Percentiles rank a stretch among this genome's conserved stretches.
Evolutionary conservation across 2,113 vertebrate genomes (phyloP).

Genomic region (Myrmecobius fasciatus): DNA sequence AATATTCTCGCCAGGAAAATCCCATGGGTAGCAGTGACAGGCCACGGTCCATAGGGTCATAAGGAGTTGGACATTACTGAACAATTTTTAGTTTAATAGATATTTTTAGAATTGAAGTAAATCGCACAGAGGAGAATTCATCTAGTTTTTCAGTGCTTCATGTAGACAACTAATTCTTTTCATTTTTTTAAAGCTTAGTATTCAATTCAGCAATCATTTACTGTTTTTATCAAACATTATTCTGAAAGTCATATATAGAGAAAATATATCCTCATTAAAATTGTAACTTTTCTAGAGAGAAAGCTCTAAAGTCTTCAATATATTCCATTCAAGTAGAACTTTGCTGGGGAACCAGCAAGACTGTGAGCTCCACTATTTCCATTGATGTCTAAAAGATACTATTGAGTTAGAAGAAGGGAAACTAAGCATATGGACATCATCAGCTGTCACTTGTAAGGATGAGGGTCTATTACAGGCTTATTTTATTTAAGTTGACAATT

Average conservation of each 20-base stretch:
- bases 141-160: neutral
- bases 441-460: neutral
- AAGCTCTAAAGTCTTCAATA: neutral
- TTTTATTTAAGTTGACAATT: neutral
- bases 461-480: neutral
- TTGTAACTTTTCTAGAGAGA: neutral
- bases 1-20: too few species aligned
- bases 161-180: neutral
- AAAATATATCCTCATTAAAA: neutral
- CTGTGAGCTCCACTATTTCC: neutral
- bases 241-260: neutral
- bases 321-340: neutral
- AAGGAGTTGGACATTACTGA: too few species aligned
- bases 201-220: neutral
- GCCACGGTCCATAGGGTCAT: too few species aligned
- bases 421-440: neutral
- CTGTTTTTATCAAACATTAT: slow-evolving; percentile 32
- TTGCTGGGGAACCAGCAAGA: neutral
- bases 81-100: neutral
- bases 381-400: slow-evolving; percentile 31
- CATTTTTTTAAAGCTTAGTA: neutral
- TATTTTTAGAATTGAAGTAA: neutral
- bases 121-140: neutral
- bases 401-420: neutral
- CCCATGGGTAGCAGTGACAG: too few species aligned